Conservation (phyloP, 2,797 vertebrate genomes). For the Channallabes apus region DNA sequence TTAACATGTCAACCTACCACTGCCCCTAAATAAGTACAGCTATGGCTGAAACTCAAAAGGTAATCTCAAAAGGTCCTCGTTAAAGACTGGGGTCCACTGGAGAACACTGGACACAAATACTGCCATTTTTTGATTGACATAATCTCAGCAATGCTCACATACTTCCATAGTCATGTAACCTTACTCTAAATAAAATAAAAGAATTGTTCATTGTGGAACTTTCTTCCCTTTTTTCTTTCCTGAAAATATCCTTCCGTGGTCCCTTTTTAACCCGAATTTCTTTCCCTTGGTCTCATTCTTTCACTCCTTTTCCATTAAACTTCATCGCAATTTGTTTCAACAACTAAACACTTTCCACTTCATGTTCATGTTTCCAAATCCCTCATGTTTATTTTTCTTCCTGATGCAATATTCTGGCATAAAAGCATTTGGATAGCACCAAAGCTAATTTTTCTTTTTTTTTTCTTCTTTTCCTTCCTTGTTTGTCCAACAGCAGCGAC, state of each 20-base stretch:
- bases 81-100: background rate
- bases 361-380: background rate
- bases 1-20: too few species aligned
- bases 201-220: background rate
- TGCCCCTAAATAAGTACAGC: too few species aligned
- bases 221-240: background rate
- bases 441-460: background rate
- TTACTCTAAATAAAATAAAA: background rate
- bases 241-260: background rate
- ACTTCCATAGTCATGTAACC: background rate
- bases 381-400: slow-evolving; percentile 7
- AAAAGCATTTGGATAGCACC: background rate
- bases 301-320: slow-evolving; percentile 1
- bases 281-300: background rate
- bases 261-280: background rate
- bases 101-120: background rate
- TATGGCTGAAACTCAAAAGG: too few species aligned
- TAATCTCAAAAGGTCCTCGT: background rate
- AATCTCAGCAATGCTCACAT: background rate
- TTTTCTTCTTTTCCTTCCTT: slow-evolving; percentile 1
- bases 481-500: slow-evolving; percentile 48
- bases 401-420: slow-evolving; percentile 23
- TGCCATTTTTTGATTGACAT: background rate
- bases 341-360: slow-evolving; percentile 18
- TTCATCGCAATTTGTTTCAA: background rate